phyloP scores from a whole-genome alignment of 2,113 vertebrate species.

The Macquaria ambigua region DNA sequence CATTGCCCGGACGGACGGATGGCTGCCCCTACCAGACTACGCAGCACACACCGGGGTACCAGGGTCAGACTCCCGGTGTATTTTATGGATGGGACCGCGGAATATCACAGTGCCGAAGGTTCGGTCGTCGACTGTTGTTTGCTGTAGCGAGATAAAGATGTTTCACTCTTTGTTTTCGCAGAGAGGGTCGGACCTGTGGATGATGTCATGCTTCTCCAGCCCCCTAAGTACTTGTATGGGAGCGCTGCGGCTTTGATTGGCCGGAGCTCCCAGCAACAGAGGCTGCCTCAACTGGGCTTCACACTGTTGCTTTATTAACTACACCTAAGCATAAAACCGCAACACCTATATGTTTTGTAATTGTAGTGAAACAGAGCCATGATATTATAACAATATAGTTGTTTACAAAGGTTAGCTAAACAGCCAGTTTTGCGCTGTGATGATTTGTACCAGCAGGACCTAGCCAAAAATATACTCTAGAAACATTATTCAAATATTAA shows the following conservation, averaged over 20 bases:
- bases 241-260: slow-evolving; percentile 77
- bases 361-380: neutral
- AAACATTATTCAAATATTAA: neutral
- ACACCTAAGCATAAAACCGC: neutral
- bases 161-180: slow-evolving; percentile 51
- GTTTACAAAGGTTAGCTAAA: neutral
- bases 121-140: slow-evolving; percentile 2
- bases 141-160: slow-evolving; percentile 24
- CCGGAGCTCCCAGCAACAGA: slow-evolving; percentile 81
- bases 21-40: slow-evolving; percentile 66
- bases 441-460: too few species aligned
- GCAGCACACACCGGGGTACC: slow-evolving; percentile 18
- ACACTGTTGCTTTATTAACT: slow-evolving; percentile 15
- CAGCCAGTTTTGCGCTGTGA: neutral
- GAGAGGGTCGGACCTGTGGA: slow-evolving; percentile 45
- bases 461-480: neutral
- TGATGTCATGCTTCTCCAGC: slow-evolving; percentile 80
- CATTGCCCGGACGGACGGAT: slow-evolving; percentile 68
- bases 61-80: neutral
- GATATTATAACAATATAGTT: neutral
- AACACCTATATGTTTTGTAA: neutral
- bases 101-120: slow-evolving; percentile 18
- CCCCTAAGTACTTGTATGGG: slow-evolving; percentile 53
- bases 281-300: slow-evolving; percentile 32
- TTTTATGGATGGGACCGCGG: neutral